phyloP scores from a whole-genome alignment of 2,888 invertebrate genomes.

The Anodontia alba region DNA sequence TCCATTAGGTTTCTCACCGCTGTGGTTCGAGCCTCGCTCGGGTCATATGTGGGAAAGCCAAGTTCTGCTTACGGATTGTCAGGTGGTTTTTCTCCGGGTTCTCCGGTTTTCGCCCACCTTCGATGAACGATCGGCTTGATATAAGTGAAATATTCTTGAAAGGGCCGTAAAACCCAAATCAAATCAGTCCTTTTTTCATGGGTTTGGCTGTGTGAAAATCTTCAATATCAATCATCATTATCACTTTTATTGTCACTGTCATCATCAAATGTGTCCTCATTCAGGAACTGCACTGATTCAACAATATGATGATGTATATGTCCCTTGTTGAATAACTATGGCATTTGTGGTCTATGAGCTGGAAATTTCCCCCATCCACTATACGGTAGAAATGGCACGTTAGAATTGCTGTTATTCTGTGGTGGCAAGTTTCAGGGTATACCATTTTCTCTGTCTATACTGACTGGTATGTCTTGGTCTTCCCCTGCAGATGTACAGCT shows the following conservation, averaged over 20 bases:
- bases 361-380: conserved; percentile 37
- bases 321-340: conserved; percentile 33
- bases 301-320: conserved; percentile 53
- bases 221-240: conserved; percentile 28
- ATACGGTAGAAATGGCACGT: conserved; percentile 23
- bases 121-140: too few species aligned
- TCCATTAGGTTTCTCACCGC: too few species aligned
- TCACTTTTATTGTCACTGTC: conserved; percentile 30
- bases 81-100: too few species aligned
- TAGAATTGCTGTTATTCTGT: neutral
- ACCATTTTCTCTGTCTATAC: conserved; percentile 34
- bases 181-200: too few species aligned
- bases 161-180: too few species aligned
- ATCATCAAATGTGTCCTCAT: conserved; percentile 10
- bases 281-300: conserved; percentile 45
- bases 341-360: neutral
- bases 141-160: too few species aligned
- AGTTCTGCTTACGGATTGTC: too few species aligned
- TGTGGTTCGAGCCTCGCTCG: too few species aligned
- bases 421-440: neutral
- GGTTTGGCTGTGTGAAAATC: conserved; percentile 50
- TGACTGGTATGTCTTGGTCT: conserved; percentile 6
- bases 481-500: neutral
- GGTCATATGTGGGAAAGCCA: too few species aligned
- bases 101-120: too few species aligned